phyloP scores from a whole-genome alignment of 2,888 invertebrate species.

The Dioctria rufipes region DNA sequence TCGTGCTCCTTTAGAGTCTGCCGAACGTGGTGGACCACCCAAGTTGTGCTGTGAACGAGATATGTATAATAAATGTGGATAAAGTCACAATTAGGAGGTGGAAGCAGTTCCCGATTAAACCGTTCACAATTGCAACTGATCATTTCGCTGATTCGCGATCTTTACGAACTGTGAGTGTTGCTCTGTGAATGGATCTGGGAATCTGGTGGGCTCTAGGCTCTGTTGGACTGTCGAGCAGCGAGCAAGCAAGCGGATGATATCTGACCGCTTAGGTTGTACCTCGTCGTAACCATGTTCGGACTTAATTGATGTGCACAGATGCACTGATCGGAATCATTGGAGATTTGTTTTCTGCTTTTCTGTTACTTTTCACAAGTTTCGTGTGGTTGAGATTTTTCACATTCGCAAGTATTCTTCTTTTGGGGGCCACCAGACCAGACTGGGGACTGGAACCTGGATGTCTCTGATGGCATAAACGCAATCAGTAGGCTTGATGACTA shows the following conservation, averaged over 20 bases:
- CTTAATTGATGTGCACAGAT: slow-evolving; percentile 60
- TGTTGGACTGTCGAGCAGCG: too few relatives aligned
- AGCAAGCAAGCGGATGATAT: slow-evolving; percentile 20
- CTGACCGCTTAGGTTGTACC: slow-evolving; percentile 43
- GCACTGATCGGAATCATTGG: slow-evolving; percentile 57
- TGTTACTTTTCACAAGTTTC: slow-evolving; percentile 59
- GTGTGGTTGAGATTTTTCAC: slow-evolving; percentile 53
- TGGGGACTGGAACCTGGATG: slow-evolving; percentile 36
- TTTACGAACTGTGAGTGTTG: slow-evolving; percentile 23
- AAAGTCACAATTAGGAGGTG: slow-evolving; percentile 60
- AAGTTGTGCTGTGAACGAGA: slow-evolving; percentile 59
- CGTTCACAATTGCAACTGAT: slow-evolving; percentile 58
- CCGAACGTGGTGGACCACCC: slow-evolving; percentile 60
- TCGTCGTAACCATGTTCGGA: slow-evolving; percentile 56
- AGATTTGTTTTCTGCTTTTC: slow-evolving; percentile 58
- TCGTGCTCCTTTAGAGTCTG: slow-evolving; percentile 58
- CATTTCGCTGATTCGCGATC: slow-evolving; percentile 42
- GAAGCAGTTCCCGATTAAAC: slow-evolving; percentile 58
- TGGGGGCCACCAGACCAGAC: background rate
- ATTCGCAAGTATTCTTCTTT: slow-evolving; percentile 27
- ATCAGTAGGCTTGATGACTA: slow-evolving; percentile 22
- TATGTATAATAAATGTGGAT: slow-evolving; percentile 59
- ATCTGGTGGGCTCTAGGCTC: too few relatives aligned
- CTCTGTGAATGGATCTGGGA: slow-evolving; percentile 36
- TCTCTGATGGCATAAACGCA: slow-evolving; percentile 2